phyloP scores from a whole-genome alignment of 2,888 invertebrate genomes.

The Adineta ricciae region DNA sequence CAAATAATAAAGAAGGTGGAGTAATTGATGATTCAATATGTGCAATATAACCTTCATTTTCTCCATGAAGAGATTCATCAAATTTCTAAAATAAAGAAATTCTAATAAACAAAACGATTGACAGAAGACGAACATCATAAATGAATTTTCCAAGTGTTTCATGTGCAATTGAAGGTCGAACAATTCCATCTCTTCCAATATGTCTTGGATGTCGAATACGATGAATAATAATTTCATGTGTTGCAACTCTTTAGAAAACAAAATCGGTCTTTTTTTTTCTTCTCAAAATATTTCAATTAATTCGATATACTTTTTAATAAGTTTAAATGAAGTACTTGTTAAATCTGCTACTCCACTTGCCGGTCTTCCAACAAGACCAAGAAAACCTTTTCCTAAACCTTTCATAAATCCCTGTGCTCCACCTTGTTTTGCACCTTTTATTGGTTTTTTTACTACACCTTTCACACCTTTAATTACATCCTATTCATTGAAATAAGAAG shows the following conservation, averaged over 20 bases:
- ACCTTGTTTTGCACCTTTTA: constrained; percentile 81
- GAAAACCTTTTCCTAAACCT: constrained; percentile 76
- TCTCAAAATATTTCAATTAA: background rate
- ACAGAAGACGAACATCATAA: background rate
- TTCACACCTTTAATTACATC: constrained; percentile 90
- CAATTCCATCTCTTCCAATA: constrained; percentile 26
- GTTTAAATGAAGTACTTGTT: constrained; percentile 89
- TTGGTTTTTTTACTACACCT: constrained; percentile 88
- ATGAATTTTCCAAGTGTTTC: constrained; percentile 22
- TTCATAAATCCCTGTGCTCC: constrained; percentile 89
- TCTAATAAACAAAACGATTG: background rate
- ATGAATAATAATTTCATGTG: constrained; percentile 26
- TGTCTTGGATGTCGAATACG: constrained; percentile 14
- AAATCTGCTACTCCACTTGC: constrained; percentile 92
- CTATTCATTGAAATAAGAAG: background rate
- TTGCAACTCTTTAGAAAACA: constrained; percentile 19
- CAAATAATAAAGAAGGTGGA: background rate
- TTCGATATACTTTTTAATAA: constrained; percentile 66
- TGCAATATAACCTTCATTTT: background rate
- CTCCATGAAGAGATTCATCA: background rate
- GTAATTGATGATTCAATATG: background rate
- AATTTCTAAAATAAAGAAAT: background rate
- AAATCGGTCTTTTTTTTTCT: background rate
- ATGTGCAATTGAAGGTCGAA: constrained; percentile 22
- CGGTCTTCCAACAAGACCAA: constrained; percentile 85